Evolutionary conservation across 2,113 vertebrate genomes (phyloP).

Genomic region (Alethe diademata): DNA sequence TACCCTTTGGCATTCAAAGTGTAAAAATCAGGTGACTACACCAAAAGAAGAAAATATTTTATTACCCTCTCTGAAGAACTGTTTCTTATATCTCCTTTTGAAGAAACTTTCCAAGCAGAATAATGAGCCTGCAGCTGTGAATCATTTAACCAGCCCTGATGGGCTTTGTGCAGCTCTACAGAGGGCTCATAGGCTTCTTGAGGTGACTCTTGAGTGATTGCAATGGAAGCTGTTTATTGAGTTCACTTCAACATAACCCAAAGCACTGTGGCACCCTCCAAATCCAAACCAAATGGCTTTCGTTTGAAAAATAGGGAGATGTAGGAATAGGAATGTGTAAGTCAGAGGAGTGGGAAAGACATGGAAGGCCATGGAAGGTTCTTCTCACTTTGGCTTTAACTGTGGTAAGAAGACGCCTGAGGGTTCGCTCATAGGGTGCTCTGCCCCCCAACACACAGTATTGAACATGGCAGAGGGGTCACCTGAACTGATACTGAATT

Average conservation of each 20-base stretch:
- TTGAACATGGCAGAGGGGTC: accelerated
- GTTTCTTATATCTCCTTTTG: not conserved
- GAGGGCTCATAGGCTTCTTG: not conserved
- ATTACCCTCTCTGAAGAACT: not conserved
- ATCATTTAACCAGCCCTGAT: not conserved
- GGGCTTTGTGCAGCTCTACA: not conserved
- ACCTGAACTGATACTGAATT: not conserved
- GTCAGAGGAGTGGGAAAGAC: not conserved
- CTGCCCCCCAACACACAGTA: accelerated
- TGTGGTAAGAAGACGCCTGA: not conserved
- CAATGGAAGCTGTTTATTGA: not conserved
- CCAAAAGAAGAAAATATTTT: not conserved
- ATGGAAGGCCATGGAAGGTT: not conserved
- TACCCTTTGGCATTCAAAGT: not conserved
- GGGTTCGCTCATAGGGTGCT: accelerated
- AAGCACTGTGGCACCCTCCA: not conserved
- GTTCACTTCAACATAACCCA: not conserved
- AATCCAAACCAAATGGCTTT: not conserved
- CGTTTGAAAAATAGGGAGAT: not conserved
- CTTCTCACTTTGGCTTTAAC: accelerated
- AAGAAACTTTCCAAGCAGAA: not conserved
- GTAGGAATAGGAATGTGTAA: not conserved
- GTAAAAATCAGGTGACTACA: not conserved
- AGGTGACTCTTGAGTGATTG: not conserved
- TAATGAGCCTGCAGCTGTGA: not conserved